phyloP scores from a whole-genome alignment of 2,113 vertebrate species.

The Lycocorax pyrrhopterus region DNA sequence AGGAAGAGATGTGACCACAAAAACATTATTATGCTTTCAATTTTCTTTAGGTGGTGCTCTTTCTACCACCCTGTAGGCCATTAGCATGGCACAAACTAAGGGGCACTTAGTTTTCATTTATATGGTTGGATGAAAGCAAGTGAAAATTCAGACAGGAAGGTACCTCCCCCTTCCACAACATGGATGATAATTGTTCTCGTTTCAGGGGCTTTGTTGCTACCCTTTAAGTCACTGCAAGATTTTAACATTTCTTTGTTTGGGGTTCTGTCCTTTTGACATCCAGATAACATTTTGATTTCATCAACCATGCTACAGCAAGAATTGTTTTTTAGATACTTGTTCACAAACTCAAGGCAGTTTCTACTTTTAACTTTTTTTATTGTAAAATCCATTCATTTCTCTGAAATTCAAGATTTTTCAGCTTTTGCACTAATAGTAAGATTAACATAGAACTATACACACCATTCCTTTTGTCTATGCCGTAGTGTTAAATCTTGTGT shows the following conservation, averaged over 20 bases:
- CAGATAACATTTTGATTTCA: not conserved
- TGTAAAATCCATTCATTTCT: not conserved
- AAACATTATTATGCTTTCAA: not conserved
- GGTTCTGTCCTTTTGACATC: not conserved
- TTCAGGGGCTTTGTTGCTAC: not conserved
- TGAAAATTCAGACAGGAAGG: not conserved
- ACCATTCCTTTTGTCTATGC: not conserved
- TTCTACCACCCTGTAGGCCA: not conserved
- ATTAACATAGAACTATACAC: not conserved
- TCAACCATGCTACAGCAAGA: not conserved
- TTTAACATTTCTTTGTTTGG: not conserved
- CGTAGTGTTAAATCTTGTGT: not conserved
- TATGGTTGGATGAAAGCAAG: not conserved
- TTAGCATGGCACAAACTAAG: not conserved
- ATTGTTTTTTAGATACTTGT: not conserved
- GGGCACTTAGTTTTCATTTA: not conserved
- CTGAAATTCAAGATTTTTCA: not conserved
- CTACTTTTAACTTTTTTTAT: not conserved
- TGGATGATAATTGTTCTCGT: rapidly evolving
- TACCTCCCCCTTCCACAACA: not conserved
- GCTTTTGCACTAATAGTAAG: not conserved
- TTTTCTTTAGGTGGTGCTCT: not conserved
- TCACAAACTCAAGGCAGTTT: not conserved
- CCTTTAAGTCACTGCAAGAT: not conserved
- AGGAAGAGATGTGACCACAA: not conserved